These are phyloP conservation scores for Drosophila robusta DNA, from an alignment of 2,888 invertebrate genomes.

Conservation along the genomic window DNA sequence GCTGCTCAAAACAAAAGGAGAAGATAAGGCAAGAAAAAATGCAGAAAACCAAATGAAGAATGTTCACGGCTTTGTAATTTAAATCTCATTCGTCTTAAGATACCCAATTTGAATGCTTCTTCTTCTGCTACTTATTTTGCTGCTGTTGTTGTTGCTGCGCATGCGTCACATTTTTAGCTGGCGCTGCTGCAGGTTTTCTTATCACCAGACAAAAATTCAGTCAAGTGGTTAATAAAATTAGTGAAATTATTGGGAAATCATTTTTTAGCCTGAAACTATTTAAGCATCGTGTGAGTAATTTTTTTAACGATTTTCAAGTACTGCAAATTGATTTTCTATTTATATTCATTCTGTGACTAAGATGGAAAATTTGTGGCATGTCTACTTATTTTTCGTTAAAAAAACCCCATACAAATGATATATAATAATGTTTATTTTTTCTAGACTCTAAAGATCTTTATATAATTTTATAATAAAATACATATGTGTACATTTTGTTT, in stretches of 20 bases:
- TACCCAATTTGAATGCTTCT: constrained; percentile 10
- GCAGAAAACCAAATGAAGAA: constrained; percentile 17
- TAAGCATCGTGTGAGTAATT: no score
- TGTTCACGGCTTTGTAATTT: constrained; percentile 68
- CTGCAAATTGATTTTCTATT: constrained; percentile 27
- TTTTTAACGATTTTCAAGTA: no score
- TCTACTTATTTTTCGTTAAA: no score
- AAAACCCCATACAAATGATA: no score
- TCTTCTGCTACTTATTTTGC: constrained; percentile 3
- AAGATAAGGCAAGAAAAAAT: constrained; percentile 11
- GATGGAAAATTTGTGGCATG: no score
- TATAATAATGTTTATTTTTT: no score
- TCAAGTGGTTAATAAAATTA: constrained; percentile 27
- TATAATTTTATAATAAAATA: no score
- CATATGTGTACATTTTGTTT: no score
- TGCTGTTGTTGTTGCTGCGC: constrained; percentile 28
- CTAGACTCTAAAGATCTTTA: no score
- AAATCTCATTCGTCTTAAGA: constrained; percentile 46
- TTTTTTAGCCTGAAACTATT: no score
- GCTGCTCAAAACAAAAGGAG: constrained; percentile 32
- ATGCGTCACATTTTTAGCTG: constrained; percentile 29
- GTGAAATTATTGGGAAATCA: no score
- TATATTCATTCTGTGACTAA: neutral
- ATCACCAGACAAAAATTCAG: neutral
- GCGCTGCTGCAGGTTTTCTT: constrained; percentile 4